Evolutionary conservation across 2,888 invertebrate species (phyloP), one percentile per base, ranked within the genome.

Genomic region (Archips crataeganus): DNA sequence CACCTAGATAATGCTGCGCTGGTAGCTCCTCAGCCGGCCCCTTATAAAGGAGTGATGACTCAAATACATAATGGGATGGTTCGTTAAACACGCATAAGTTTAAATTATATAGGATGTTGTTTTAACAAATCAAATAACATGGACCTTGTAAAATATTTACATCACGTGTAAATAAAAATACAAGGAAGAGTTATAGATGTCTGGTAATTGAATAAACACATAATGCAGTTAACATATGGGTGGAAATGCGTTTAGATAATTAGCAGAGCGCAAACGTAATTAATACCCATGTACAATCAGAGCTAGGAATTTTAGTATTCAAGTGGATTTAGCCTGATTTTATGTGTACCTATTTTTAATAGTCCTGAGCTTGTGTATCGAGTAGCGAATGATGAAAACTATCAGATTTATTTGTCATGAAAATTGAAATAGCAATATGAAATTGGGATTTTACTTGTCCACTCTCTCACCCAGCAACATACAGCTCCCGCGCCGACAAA

Each of bases 1-100:
- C 70, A 71, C 79, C 78, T 77, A 82, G 84, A 86, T 86, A 85
- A 80, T 81, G 80, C 76, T 76, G 67, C 70, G 75, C 76, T 71
- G 75, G 73, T 70, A 74, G 75, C 75, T 80, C 77, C 74, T 79
- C 74, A 75, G 70, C 76, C 42, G 45, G 51, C 57, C 68, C 68
- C 69, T 70, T 68, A 68, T 70, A 65, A 75, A 68, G 64, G 49
- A 60, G 42, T 65, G 34, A 63, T 72, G 66, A 68, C 64, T 72
- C 66, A 70, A 51, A 47, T 42, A 32, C 42, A 62, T 75, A 66
- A 63, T 74, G 62, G 64, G 39, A 70, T 65, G 61, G 54, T 60
- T 15, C 47, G 61, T 49, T 47, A 9, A 51, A 62, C 60, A 49
- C 36, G 32, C 6, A 57, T 32, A 36, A 49, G 36, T 51, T 64